These are phyloP conservation scores for Drosophila nebulosa DNA, from an alignment of 1,140 invertebrate species.

Conservation along the genomic window DNA sequence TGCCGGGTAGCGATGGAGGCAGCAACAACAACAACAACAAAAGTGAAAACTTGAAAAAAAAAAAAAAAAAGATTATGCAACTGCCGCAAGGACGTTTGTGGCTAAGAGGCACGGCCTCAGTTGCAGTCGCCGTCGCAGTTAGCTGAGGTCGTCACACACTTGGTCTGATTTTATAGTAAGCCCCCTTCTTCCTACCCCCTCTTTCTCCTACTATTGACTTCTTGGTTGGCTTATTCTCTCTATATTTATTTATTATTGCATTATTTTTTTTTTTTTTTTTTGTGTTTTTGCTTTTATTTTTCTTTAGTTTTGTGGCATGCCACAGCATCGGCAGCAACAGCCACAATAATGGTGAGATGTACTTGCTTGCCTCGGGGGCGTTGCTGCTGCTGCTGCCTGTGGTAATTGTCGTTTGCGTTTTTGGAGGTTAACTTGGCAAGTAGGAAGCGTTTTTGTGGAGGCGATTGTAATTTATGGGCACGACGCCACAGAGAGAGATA, in stretches of 20 bases:
- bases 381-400: constrained; percentile 28
- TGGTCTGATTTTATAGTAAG: constrained; percentile 65
- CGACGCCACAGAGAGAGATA: constrained; percentile 42
- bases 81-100: constrained; percentile 74
- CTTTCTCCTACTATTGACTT: no score
- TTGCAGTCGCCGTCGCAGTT: constrained; percentile 8
- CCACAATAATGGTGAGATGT: constrained; percentile 1
- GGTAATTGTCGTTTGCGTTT: constrained; percentile 33
- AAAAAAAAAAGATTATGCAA: constrained; percentile 76
- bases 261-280: constrained; percentile 30
- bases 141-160: constrained; percentile 69
- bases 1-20: constrained; percentile 48
- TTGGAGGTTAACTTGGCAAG: constrained; percentile 72
- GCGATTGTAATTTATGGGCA: constrained; percentile 64
- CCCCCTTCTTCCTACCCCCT: not conserved
- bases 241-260: constrained; percentile 50
- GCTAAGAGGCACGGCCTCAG: constrained; percentile 53
- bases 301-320: constrained; percentile 41
- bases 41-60: constrained; percentile 76
- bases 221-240: constrained; percentile 13
- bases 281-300: not conserved
- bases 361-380: constrained; percentile 61
- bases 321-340: constrained; percentile 10
- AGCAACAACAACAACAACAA: constrained; percentile 20
- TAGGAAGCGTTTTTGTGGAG: constrained; percentile 66